phyloP scores from a whole-genome alignment of 1,140 invertebrate genomes.

The Saccostrea cuccullata region DNA sequence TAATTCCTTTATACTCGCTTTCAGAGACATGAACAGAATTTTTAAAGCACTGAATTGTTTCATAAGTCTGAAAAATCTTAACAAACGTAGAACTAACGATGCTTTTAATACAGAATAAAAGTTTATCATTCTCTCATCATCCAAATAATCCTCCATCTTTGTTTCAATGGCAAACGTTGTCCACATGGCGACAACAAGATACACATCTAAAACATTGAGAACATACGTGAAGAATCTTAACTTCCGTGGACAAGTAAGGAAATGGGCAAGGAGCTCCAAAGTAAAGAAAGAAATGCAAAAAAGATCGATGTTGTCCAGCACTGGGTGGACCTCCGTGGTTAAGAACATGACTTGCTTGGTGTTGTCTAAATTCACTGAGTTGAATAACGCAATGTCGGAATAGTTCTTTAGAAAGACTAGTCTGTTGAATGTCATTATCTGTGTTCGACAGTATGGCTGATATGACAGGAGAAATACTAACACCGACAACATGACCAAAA shows the following conservation, averaged over 20 bases:
- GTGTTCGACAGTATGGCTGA: slow-evolving; percentile 1
- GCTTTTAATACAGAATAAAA: slow-evolving; percentile 40
- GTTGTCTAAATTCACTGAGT: slow-evolving; percentile 33
- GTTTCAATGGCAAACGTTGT: slow-evolving; percentile 10
- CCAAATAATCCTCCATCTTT: neutral
- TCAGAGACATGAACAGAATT: slow-evolving; percentile 69
- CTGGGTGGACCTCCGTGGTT: neutral
- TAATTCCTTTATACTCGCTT: slow-evolving; percentile 66
- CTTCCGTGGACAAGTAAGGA: slow-evolving; percentile 43
- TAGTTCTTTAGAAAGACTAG: neutral
- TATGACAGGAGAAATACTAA: slow-evolving; percentile 33
- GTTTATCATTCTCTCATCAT: slow-evolving; percentile 4
- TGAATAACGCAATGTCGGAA: neutral
- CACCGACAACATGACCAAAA: slow-evolving; percentile 44
- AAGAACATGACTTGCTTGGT: slow-evolving; percentile 35
- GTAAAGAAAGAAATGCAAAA: slow-evolving; percentile 42
- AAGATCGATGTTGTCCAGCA: slow-evolving; percentile 31
- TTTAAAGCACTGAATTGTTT: slow-evolving; percentile 53
- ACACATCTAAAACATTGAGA: slow-evolving; percentile 42
- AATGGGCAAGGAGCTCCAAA: slow-evolving; percentile 40
- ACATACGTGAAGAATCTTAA: slow-evolving; percentile 31
- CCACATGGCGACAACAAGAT: slow-evolving; percentile 40
- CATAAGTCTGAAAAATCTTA: slow-evolving; percentile 58
- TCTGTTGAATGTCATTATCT: neutral
- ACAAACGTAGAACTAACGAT: slow-evolving; percentile 53